These are phyloP conservation scores for Conus canariensis DNA, from an alignment of 2,888 invertebrate genomes.

Conservation along the genomic window DNA sequence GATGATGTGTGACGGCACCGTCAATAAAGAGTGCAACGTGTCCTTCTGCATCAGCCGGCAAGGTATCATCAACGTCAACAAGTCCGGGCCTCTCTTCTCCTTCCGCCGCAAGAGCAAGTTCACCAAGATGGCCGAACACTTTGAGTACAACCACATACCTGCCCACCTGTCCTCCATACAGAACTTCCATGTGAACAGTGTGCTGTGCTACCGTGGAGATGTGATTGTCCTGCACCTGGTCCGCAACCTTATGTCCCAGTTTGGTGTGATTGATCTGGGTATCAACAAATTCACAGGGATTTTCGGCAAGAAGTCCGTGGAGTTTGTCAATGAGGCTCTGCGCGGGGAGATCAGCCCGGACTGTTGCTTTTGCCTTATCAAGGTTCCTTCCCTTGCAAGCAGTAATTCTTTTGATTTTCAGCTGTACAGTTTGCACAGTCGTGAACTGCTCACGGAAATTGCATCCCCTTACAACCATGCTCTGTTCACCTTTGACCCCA, in stretches of 20 bases:
- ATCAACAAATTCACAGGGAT: constrained; percentile 77
- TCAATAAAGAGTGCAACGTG: constrained; percentile 77
- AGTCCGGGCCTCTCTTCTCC: constrained; percentile 74
- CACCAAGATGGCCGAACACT: constrained; percentile 79
- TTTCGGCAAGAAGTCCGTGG: constrained; percentile 76
- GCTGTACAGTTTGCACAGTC: constrained; percentile 72
- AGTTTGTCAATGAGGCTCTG: constrained; percentile 74
- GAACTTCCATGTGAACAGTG: constrained; percentile 77
- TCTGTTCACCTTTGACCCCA: constrained; percentile 77
- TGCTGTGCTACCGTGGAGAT: constrained; percentile 74
- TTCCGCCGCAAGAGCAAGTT: constrained; percentile 76
- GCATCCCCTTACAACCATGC: constrained; percentile 67
- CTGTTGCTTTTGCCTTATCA: constrained; percentile 73
- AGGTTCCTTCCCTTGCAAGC: constrained; percentile 67
- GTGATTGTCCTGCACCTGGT: constrained; percentile 76
- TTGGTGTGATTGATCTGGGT: constrained; percentile 73
- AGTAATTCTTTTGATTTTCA: constrained; percentile 70
- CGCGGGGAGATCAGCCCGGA: constrained; percentile 77
- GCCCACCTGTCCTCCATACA: constrained; percentile 78
- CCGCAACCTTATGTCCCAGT: constrained; percentile 76
- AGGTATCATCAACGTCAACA: constrained; percentile 77
- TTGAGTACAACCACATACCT: constrained; percentile 79
- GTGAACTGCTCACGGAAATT: constrained; percentile 68
- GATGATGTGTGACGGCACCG: constrained; percentile 72
- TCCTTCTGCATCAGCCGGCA: constrained; percentile 77